A percentile compares a stretch with the other conserved stretches of the same genome.
phyloP scores from a whole-genome alignment of 2,797 vertebrate species.

The Sorex maritimensis region DNA sequence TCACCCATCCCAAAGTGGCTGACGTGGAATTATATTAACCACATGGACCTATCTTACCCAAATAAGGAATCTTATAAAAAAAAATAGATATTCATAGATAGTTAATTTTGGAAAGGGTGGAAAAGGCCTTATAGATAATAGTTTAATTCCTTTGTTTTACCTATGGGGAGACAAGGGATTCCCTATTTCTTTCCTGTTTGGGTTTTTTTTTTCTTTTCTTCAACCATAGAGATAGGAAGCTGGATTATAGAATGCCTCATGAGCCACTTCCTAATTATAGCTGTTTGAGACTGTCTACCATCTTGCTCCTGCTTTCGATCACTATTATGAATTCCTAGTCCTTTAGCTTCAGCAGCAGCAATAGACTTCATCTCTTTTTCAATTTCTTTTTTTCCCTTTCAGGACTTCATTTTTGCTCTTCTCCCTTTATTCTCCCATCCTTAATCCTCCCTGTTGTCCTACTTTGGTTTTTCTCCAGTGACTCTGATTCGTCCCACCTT shows the following conservation, averaged over 20 bases:
- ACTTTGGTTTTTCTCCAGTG: not conserved
- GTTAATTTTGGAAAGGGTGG: slow-evolving; percentile 46
- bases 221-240: slow-evolving; percentile 34
- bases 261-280: not conserved
- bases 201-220: not conserved
- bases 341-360: not conserved
- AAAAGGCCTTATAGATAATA: not conserved
- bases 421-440: not conserved
- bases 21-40: not conserved
- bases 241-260: not conserved
- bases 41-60: not conserved
- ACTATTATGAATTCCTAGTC: not conserved
- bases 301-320: not conserved
- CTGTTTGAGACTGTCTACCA: not conserved
- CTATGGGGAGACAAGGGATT: not conserved
- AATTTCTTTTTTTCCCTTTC: not conserved
- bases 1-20: slow-evolving; percentile 21
- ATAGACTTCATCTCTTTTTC: slow-evolving; percentile 2
- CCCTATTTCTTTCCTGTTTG: not conserved
- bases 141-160: not conserved
- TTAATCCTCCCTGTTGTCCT: not conserved
- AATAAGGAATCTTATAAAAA: slow-evolving; percentile 39
- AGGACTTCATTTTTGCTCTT: not conserved
- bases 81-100: not conserved
- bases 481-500: not conserved